These are phyloP conservation scores for Ostrea edulis DNA, from an alignment of 1,140 invertebrate genomes.

Conservation along the genomic window DNA sequence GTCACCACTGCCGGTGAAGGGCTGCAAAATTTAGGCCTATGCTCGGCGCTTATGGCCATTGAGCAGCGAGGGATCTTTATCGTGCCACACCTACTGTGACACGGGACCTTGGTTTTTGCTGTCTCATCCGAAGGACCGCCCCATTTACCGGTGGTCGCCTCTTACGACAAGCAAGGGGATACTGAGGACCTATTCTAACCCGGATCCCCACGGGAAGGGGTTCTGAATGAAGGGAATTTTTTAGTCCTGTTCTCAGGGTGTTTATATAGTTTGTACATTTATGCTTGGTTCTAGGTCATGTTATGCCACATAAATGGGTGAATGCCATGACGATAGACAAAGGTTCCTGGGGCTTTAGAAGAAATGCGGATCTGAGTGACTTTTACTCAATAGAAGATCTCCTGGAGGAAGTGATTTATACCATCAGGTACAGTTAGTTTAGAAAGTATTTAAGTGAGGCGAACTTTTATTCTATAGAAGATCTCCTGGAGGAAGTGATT, in stretches of 20 bases:
- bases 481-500: constrained; percentile 87
- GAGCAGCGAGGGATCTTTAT: no score
- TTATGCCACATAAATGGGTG: constrained; percentile 77
- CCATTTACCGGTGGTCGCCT: no score
- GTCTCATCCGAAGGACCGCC: no score
- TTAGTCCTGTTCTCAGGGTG: background rate
- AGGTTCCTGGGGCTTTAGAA: constrained; percentile 85
- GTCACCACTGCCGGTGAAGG: no score
- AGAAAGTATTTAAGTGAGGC: background rate
- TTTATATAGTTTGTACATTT: background rate
- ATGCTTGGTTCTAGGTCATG: background rate
- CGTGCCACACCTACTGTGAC: no score
- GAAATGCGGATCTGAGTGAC: constrained; percentile 86
- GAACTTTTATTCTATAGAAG: constrained; percentile 86
- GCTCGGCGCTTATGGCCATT: no score
- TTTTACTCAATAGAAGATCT: constrained; percentile 87
- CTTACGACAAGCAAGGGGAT: no score
- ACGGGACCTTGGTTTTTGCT: no score
- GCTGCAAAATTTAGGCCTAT: no score
- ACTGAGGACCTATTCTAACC: no score
- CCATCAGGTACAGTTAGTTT: constrained; percentile 82
- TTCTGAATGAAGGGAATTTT: no score
- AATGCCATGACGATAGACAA: constrained; percentile 91
- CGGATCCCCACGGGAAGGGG: no score
- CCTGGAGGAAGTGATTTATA: constrained; percentile 86